phyloP scores from a whole-genome alignment of 2,113 vertebrate genomes.

The Donacobius atricapilla region DNA sequence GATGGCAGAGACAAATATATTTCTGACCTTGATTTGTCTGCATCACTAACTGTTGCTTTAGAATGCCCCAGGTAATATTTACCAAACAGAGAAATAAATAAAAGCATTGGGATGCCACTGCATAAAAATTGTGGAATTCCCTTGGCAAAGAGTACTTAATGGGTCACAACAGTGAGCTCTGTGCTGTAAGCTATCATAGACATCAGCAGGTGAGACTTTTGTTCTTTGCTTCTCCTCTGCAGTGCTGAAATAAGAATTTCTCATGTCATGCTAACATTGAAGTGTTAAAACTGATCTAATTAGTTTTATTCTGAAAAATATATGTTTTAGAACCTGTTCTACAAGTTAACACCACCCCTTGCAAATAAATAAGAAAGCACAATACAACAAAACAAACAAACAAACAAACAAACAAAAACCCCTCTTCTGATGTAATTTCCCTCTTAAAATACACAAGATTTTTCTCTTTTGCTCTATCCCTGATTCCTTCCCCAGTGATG shows the following conservation, averaged over 20 bases:
- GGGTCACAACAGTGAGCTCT: neutral
- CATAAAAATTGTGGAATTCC: neutral
- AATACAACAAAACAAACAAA: too few relatives aligned
- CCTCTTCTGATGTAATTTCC: slow-evolving; percentile 1
- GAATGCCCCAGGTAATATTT: neutral
- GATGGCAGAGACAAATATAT: neutral
- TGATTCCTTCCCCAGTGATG: neutral
- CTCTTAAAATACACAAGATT: neutral
- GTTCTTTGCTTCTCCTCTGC: neutral
- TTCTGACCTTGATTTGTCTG: neutral
- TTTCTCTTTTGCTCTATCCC: neutral
- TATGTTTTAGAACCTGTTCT: neutral
- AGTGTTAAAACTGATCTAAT: neutral
- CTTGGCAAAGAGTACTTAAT: neutral
- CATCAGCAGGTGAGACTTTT: neutral
- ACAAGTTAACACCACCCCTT: neutral
- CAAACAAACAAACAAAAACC: too few relatives aligned
- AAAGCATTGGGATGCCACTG: neutral
- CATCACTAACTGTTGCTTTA: neutral
- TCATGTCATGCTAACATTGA: neutral
- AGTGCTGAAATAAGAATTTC: neutral
- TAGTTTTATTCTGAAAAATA: slow-evolving; percentile 8
- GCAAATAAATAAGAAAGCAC: neutral
- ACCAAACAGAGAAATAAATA: neutral
- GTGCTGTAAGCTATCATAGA: neutral